Conservation (phyloP, 53 echinoderm and acorn worm species). For the Luidia sarsii region DNA sequence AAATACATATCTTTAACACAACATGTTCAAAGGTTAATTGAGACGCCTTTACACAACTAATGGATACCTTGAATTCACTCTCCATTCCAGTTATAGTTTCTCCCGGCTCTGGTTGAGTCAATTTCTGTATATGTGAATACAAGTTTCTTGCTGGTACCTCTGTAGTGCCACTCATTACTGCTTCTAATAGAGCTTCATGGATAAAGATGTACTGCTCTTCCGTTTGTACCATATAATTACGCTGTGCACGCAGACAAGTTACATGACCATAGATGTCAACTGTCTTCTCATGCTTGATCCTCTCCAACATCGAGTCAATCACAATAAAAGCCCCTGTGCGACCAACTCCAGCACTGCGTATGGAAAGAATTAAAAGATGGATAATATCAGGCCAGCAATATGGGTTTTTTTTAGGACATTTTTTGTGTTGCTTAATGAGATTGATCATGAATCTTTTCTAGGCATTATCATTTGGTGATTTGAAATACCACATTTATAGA, state of each 20-base stretch:
- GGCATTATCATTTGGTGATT: too few species aligned
- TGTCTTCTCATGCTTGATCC: conserved; percentile 96
- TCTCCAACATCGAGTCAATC: conserved; percentile 96
- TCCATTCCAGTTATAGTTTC: conserved; percentile 97
- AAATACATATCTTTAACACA: too few species aligned
- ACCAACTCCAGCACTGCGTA: conserved; percentile 90
- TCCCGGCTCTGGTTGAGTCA: conserved; percentile 83
- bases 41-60: too few species aligned
- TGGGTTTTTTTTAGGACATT: too few species aligned
- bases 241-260: conserved; percentile 87
- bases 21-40: too few species aligned
- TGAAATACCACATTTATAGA: too few species aligned
- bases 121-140: conserved; percentile 93
- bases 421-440: too few species aligned
- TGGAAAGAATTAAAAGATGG: too few species aligned
- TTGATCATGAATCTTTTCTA: too few species aligned
- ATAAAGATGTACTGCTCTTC: conserved; percentile 98
- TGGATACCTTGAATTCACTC: conserved; percentile 91
- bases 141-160: conserved; percentile 92
- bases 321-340: conserved; percentile 98
- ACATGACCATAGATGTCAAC: conserved; percentile 99
- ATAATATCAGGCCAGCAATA: too few species aligned
- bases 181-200: conserved; percentile 96
- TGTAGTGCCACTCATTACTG: conserved; percentile 91
- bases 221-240: conserved; percentile 99